Evolutionary conservation across 2,888 invertebrate genomes (phyloP).

Genomic region (Drosophila melanosoma): DNA sequence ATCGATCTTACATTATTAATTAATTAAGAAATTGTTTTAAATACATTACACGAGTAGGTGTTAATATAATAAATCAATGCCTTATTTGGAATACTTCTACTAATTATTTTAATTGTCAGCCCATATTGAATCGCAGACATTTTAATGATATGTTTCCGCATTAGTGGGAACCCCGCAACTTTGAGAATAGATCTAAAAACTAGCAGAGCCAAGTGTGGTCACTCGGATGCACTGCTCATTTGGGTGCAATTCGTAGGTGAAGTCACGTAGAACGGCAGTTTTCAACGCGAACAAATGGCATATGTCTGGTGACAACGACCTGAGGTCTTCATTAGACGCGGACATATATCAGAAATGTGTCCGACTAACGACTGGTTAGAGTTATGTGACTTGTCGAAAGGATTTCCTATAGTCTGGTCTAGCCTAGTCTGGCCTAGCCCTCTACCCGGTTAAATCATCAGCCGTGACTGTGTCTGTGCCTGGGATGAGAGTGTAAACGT

Average conservation of each 20-base stretch:
- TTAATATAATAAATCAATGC: neutral
- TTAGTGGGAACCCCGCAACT: slow-evolving; percentile 9
- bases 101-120: neutral
- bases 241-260: slow-evolving; percentile 73
- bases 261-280: slow-evolving; percentile 83
- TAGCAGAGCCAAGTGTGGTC: slow-evolving; percentile 1
- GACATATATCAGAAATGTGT: slow-evolving; percentile 69
- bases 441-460: slow-evolving; percentile 60
- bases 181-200: slow-evolving; percentile 14
- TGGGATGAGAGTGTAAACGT: slow-evolving; percentile 34
- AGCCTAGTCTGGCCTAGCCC: slow-evolving; percentile 23
- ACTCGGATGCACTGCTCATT: slow-evolving; percentile 52
- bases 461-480: slow-evolving; percentile 20
- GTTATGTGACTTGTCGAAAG: slow-evolving; percentile 74
- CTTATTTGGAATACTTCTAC: neutral
- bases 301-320: slow-evolving; percentile 76
- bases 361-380: slow-evolving; percentile 57
- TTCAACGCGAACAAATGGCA: slow-evolving; percentile 67
- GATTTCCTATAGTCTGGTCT: slow-evolving; percentile 69
- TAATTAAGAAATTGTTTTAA: neutral
- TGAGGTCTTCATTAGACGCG: slow-evolving; percentile 79
- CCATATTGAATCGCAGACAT: neutral
- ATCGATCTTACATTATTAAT: neutral
- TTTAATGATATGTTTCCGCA: neutral
- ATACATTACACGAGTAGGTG: neutral